phyloP scores from a whole-genome alignment of 2,113 vertebrate genomes.

The Melanerpes aurifrons region DNA sequence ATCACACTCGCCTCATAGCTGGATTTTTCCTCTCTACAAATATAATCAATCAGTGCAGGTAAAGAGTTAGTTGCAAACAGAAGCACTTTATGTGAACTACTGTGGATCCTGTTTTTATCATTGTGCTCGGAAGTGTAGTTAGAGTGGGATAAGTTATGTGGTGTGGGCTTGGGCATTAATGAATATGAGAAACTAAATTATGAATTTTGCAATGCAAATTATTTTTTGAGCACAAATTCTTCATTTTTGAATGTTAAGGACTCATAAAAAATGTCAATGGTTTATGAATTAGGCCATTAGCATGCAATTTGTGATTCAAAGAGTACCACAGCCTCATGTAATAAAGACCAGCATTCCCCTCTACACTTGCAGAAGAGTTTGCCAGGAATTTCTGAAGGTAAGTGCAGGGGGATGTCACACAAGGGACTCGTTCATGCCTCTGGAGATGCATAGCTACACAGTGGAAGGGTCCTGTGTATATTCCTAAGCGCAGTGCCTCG shows the following conservation, averaged over 20 bases:
- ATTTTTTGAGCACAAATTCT: constrained; percentile 83
- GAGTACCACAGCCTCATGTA: constrained; percentile 64
- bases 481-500: neutral
- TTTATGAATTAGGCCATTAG: constrained; percentile 85
- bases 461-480: neutral
- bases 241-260: constrained; percentile 82
- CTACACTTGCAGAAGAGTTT: constrained; percentile 66
- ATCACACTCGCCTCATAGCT: constrained; percentile 43
- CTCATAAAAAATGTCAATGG: constrained; percentile 84
- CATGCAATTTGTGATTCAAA: constrained; percentile 82
- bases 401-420: constrained; percentile 3
- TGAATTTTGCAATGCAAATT: constrained; percentile 85
- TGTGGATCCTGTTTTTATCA: constrained; percentile 67
- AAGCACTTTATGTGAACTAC: constrained; percentile 60
- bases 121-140: constrained; percentile 70
- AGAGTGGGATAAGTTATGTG: constrained; percentile 80
- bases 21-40: constrained; percentile 53
- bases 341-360: constrained; percentile 65
- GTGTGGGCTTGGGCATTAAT: constrained; percentile 81
- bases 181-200: constrained; percentile 84
- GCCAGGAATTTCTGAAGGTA: constrained; percentile 59
- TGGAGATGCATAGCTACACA: neutral
- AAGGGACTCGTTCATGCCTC: neutral
- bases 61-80: constrained; percentile 58
- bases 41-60: constrained; percentile 62